Base-by-base conservation (phyloP, 2,113 vertebrate genomes). In the Coryphaenoides rupestris region DNA sequence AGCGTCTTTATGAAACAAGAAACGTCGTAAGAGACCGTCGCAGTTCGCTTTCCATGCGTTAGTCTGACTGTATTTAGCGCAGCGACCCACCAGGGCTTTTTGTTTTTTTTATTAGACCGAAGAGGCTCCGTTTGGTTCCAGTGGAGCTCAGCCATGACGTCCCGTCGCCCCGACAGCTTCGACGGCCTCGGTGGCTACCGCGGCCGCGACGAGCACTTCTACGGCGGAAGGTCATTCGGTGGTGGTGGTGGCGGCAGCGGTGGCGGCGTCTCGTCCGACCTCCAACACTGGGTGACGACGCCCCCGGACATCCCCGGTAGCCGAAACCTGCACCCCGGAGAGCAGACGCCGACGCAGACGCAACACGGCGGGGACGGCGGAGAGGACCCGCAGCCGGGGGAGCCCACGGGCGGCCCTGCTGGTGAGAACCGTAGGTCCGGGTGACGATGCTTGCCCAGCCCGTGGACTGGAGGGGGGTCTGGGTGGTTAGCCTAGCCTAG, bases 291-390 rank as follows among this genome's bases (percentile, higher is more conserved):
- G 95, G 94, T 98, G 70, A 95, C 93, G 16, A 93, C 87, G 17
- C 96, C 96, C 14, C 96, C 95, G 0, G 95, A 98, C 80, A 98
- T 98, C 65, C 96, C 96, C 1, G 96, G 95, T 13, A 98, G 95
- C 90, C 93, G 96, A 66, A 98, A 98, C 81, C 87, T 96, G 79
- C 92, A 98, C 79, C 90, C 90, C 81, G 92, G 87, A 1, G 94
- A 95, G 62, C 90, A 91, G 73, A 95, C 91, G 17, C 94, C 95
- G 1, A 86, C 91, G 3, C 89, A 78, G 17, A 81, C 19, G 74
- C n/a, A n/a, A 10, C 33, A 87, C 22, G 81, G 84, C 5, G 85
- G 70, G 24, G 88, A 87, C 10, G 86, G 79, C 50, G 55, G 77
- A 0, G 85, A 87, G 0, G 74, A 89, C 16, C 70, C 85, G 28